Percentiles rank a stretch among this genome's conserved stretches.
Conservation (phyloP, 1,140 invertebrate species). For the Mamestra configurata region DNA sequence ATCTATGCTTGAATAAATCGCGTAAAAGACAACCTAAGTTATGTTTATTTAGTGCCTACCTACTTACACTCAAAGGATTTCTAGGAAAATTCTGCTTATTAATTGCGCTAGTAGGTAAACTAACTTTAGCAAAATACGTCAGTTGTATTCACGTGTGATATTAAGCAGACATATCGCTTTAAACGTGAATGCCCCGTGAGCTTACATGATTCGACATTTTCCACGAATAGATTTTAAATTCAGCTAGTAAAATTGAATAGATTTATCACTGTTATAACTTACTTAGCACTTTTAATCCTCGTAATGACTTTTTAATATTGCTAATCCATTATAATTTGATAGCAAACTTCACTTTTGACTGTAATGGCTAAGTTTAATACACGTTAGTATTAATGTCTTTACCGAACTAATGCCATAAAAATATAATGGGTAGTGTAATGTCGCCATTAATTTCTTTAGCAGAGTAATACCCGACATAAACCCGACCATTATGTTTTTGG, state of each 20-base stretch:
- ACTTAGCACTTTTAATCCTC: constrained; percentile 3
- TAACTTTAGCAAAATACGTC: not conserved
- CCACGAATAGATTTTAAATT: not conserved
- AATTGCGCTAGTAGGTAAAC: not conserved
- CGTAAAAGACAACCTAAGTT: not conserved
- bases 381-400: constrained; percentile 12
- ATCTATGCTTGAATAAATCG: not conserved
- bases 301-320: constrained; percentile 22
- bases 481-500: constrained; percentile 23
- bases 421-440: constrained; percentile 34
- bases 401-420: constrained; percentile 33
- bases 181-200: not conserved
- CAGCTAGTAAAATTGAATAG: constrained; percentile 3
- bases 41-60: not conserved
- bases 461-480: constrained; percentile 28
- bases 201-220: not conserved
- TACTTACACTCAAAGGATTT: not conserved
- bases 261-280: not conserved
- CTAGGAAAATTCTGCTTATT: not conserved
- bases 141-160: not conserved
- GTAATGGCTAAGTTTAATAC: constrained; percentile 14
- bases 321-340: not conserved
- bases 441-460: constrained; percentile 25
- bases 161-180: not conserved
- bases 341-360: constrained; percentile 13